These are phyloP conservation scores for Lasioglossum zephyrum DNA, from an alignment of 2,888 invertebrate species.

Conservation along the genomic window DNA sequence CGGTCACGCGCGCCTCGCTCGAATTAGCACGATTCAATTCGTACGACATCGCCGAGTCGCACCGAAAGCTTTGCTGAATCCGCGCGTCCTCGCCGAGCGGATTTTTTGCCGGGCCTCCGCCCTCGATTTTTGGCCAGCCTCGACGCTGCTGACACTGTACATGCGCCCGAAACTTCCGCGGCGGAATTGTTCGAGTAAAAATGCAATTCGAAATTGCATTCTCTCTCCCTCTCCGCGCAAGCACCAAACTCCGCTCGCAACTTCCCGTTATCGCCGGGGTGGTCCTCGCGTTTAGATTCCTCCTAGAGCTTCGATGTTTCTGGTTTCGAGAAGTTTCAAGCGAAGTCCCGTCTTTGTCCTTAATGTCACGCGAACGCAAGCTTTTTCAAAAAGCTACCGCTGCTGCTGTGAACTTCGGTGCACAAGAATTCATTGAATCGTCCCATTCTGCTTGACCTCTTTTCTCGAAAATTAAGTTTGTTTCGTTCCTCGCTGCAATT, in stretches of 20 bases:
- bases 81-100: conserved; percentile 23
- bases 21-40: conserved; percentile 64
- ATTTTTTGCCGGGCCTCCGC: conserved; percentile 14
- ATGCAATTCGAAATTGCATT: neutral
- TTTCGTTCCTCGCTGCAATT: neutral
- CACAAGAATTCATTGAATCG: neutral
- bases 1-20: conserved; percentile 64
- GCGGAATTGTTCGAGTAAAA: conserved; percentile 8
- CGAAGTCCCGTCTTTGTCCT: neutral
- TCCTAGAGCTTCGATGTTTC: neutral
- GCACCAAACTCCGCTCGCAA: neutral
- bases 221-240: neutral
- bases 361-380: neutral
- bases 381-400: neutral
- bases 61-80: conserved; percentile 46
- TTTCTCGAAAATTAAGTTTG: neutral
- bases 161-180: neutral
- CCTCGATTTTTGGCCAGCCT: conserved; percentile 8
- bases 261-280: neutral
- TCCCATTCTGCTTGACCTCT: neutral
- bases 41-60: conserved; percentile 37
- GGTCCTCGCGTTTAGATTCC: neutral
- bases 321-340: neutral
- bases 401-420: neutral
- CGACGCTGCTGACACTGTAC: conserved; percentile 19